Evolutionary conservation across 1,140 invertebrate genomes (phyloP).

Genomic region (Apocrypta bakeri): DNA sequence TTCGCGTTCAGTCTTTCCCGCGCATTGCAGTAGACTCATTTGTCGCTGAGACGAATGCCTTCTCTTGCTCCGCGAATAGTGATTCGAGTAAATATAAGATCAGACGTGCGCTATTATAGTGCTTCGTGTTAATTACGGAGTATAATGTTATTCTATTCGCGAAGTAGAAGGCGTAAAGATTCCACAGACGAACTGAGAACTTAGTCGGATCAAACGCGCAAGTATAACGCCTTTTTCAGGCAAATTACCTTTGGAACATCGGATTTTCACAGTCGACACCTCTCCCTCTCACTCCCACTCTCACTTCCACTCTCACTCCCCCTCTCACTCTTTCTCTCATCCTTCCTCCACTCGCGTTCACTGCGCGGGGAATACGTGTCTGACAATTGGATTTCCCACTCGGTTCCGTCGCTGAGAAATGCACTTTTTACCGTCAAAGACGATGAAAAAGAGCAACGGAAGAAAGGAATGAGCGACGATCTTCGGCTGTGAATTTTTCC

Average conservation of each 20-base stretch:
- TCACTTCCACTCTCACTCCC: too few relatives aligned
- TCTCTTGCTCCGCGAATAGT: too few relatives aligned
- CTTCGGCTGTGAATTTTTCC: background rate
- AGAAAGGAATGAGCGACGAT: slow-evolving; percentile 16
- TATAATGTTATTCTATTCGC: too few relatives aligned
- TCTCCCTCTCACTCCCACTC: too few relatives aligned
- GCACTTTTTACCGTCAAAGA: slow-evolving; percentile 29
- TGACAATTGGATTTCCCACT: slow-evolving; percentile 38
- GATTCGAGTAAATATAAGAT: too few relatives aligned
- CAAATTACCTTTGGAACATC: slow-evolving; percentile 23
- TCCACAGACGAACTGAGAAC: too few relatives aligned
- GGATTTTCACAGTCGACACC: slow-evolving; percentile 23
- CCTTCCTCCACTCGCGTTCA: background rate
- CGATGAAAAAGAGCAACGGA: background rate
- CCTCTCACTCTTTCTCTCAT: too few relatives aligned
- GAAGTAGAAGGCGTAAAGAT: too few relatives aligned
- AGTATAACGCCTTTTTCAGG: slow-evolving; percentile 25
- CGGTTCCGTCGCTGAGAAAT: slow-evolving; percentile 17
- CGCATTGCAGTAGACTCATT: background rate
- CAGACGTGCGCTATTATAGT: too few relatives aligned
- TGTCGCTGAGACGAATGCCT: too few relatives aligned
- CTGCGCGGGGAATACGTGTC: slow-evolving; percentile 4
- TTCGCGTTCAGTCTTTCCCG: background rate
- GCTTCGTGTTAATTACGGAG: too few relatives aligned
- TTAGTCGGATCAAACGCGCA: background rate